These are phyloP conservation scores for Dione vanillae DNA, from an alignment of 2,888 invertebrate species.

Conservation along the genomic window DNA sequence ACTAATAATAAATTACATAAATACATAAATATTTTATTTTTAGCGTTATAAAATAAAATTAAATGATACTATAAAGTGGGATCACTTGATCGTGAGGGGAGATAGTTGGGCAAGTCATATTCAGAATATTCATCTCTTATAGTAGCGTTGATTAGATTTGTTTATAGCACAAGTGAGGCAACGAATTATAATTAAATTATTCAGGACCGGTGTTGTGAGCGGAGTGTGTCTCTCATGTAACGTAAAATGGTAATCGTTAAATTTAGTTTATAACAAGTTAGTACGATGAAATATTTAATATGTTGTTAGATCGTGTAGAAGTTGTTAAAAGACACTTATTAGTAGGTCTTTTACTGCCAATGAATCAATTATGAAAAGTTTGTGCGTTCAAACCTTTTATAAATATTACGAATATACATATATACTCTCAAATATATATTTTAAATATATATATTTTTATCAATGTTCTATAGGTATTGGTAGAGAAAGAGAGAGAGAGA, in stretches of 20 bases:
- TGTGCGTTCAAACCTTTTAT: not conserved
- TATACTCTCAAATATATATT: too few relatives aligned
- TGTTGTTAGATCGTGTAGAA: constrained; percentile 34
- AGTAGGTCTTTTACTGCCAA: not conserved
- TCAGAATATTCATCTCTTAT: constrained; percentile 49
- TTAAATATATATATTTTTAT: too few relatives aligned
- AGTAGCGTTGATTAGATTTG: constrained; percentile 64
- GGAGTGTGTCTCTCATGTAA: constrained; percentile 53
- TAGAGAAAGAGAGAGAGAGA: too few relatives aligned
- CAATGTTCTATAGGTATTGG: too few relatives aligned
- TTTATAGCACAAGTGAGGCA: constrained; percentile 56
- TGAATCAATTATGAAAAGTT: not conserved
- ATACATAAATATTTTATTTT: too few relatives aligned
- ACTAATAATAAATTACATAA: too few relatives aligned
- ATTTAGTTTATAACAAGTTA: constrained; percentile 59
- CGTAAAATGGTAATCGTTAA: constrained; percentile 62
- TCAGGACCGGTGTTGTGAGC: constrained; percentile 50
- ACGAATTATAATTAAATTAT: constrained; percentile 65
- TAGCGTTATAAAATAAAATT: too few relatives aligned
- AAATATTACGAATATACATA: too few relatives aligned
- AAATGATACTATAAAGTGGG: too few relatives aligned
- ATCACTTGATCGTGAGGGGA: too few relatives aligned
- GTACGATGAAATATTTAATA: constrained; percentile 53
- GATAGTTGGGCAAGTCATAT: too few relatives aligned
- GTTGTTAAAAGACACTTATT: not conserved